phyloP scores from a whole-genome alignment of 2,888 invertebrate species.

The Dryococelus australis region DNA sequence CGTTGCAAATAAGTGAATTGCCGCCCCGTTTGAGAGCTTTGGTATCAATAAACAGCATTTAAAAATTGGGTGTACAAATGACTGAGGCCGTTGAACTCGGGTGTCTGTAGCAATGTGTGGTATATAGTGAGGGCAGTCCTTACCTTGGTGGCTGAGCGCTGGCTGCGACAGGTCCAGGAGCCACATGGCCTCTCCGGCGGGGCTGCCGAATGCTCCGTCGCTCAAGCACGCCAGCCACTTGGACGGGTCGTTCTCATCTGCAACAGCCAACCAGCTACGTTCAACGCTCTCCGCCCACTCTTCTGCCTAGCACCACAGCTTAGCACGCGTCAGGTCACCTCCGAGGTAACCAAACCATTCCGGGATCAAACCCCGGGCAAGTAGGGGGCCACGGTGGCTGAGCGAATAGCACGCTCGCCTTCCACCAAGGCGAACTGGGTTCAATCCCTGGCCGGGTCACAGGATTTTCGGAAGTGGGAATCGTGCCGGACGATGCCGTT shows the following conservation, averaged over 20 bases:
- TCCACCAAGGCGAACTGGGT: no score
- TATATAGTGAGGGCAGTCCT: no score
- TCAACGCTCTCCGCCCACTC: background rate
- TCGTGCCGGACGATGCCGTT: no score
- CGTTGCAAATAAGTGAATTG: no score
- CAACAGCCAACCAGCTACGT: conserved; percentile 49
- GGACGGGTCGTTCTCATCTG: conserved; percentile 58
- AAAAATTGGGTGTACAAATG: no score
- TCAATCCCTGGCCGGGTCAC: no score
- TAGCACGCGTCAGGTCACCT: background rate
- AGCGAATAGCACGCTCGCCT: no score
- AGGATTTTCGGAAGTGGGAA: no score
- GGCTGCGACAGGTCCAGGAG: conserved; percentile 69
- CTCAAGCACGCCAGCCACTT: conserved; percentile 57
- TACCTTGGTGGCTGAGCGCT: conserved; percentile 69
- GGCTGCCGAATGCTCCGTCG: conserved; percentile 48
- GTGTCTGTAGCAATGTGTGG: no score
- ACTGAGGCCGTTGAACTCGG: no score
- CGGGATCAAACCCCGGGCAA: background rate
- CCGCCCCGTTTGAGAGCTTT: no score
- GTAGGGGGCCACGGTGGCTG: background rate
- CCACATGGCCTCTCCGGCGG: conserved; percentile 70
- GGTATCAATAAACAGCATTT: no score
- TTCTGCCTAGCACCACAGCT: background rate
- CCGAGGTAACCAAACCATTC: background rate